Conservation (phyloP, 2,113 vertebrate genomes). For the Lepidiolamprologus cunningtoni region DNA sequence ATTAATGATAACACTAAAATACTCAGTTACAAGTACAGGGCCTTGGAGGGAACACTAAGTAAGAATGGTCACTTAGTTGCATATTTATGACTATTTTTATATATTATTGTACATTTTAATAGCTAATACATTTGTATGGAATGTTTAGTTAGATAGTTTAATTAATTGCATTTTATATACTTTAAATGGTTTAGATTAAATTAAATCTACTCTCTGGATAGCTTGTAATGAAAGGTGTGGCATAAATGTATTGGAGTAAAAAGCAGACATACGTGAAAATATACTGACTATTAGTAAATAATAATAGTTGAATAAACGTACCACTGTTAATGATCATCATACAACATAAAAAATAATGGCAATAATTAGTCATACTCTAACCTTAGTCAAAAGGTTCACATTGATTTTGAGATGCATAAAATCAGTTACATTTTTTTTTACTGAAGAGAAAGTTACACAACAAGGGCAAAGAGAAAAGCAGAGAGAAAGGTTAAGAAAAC, state of each 20-base stretch:
- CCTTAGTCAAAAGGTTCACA: fast-evolving
- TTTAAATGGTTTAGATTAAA: neutral
- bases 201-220: neutral
- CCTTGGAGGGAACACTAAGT: neutral
- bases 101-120: neutral
- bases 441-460: neutral
- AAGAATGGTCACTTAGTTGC: neutral
- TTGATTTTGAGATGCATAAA: neutral
- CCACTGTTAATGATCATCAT: neutral
- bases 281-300: neutral
- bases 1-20: neutral
- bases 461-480: neutral
- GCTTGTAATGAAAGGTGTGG: neutral
- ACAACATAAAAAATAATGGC: neutral
- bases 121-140: neutral
- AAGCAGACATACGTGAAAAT: neutral
- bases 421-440: neutral
- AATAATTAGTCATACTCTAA: neutral
- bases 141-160: neutral
- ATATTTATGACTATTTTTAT: neutral
- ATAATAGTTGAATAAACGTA: neutral
- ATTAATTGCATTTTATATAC: neutral
- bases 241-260: neutral
- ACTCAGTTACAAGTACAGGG: neutral
- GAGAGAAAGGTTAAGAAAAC: neutral